phyloP scores from a whole-genome alignment of 2,797 vertebrate species.

The Thripadectes ignobilis region DNA sequence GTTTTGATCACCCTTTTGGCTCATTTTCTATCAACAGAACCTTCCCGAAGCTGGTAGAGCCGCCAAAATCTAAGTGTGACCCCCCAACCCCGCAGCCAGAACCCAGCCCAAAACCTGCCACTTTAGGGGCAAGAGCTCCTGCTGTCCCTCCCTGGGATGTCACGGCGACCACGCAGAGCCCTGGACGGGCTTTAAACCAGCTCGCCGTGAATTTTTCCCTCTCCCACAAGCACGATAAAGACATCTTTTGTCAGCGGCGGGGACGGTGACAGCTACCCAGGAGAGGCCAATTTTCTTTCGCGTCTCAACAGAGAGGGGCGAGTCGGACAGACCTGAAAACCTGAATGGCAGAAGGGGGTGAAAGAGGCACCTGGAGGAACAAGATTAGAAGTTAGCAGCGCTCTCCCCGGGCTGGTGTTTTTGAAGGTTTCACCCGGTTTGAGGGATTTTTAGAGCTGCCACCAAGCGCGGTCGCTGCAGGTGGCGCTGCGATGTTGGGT shows the following conservation, averaged over 20 bases:
- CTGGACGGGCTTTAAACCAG: background rate
- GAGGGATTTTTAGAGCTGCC: background rate
- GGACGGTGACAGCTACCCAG: background rate
- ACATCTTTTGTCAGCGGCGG: background rate
- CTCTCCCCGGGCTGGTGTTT: background rate
- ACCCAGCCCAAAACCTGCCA: rapidly evolving
- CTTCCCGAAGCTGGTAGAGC: background rate
- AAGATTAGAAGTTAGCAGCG: background rate
- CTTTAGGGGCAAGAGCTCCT: background rate
- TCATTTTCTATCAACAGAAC: background rate
- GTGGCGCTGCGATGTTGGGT: conserved; percentile 80
- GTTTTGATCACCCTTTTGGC: background rate
- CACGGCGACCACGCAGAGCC: background rate
- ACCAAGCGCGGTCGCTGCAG: conserved; percentile 74
- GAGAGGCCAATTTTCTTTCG: background rate
- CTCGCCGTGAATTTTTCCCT: background rate
- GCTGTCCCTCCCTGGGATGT: rapidly evolving
- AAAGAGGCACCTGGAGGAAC: background rate
- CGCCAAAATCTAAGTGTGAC: rapidly evolving
- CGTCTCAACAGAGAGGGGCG: background rate
- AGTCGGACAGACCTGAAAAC: background rate
- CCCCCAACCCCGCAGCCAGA: background rate
- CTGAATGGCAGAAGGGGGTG: rapidly evolving
- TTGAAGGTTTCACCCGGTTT: rapidly evolving
- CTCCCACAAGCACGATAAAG: background rate